phyloP scores from a whole-genome alignment of 1,140 invertebrate genomes.

The Drosophila sucinea region DNA sequence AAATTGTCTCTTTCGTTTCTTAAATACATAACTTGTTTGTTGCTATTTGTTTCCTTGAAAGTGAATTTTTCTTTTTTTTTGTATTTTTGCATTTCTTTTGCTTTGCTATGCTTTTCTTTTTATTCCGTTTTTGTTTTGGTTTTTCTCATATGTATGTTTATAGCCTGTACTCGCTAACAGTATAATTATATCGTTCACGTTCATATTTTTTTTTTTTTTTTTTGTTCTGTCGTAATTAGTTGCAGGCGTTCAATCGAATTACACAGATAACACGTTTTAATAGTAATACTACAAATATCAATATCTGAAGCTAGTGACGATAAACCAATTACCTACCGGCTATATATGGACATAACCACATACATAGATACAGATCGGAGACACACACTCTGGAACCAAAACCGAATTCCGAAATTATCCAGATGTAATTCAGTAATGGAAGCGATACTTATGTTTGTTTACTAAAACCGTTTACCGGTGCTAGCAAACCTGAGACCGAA shows the following conservation, averaged over 20 bases:
- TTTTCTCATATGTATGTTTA: slow-evolving; percentile 20
- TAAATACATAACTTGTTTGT: slow-evolving; percentile 43
- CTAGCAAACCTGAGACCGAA: not conserved
- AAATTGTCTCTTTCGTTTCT: slow-evolving; percentile 41
- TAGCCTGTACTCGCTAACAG: slow-evolving; percentile 11
- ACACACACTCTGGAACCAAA: slow-evolving; percentile 9
- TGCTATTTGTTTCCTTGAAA: slow-evolving; percentile 8
- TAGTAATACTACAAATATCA: slow-evolving; percentile 30
- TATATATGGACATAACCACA: slow-evolving; percentile 11
- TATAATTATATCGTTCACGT: slow-evolving; percentile 17
- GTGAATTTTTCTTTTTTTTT: slow-evolving; percentile 3
- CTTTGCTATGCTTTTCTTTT: slow-evolving; percentile 9
- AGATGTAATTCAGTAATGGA: not conserved
- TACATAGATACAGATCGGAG: slow-evolving; percentile 12
- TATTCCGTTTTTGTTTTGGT: slow-evolving; percentile 16
- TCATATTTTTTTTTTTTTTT: slow-evolving; percentile 5
- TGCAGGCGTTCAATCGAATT: slow-evolving; percentile 30
- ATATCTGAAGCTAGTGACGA: slow-evolving; percentile 21
- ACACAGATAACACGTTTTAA: slow-evolving; percentile 39
- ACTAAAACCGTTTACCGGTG: not conserved
- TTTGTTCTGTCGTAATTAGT: slow-evolving; percentile 32
- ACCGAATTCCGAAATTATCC: slow-evolving; percentile 5
- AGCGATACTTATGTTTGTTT: not conserved
- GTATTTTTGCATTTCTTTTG: slow-evolving; percentile 6
- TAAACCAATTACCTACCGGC: slow-evolving; percentile 20